Evolutionary conservation across 1,140 invertebrate species (phyloP), one percentile per base, ranked within the genome.

Genomic region (Zophobas atratus): DNA sequence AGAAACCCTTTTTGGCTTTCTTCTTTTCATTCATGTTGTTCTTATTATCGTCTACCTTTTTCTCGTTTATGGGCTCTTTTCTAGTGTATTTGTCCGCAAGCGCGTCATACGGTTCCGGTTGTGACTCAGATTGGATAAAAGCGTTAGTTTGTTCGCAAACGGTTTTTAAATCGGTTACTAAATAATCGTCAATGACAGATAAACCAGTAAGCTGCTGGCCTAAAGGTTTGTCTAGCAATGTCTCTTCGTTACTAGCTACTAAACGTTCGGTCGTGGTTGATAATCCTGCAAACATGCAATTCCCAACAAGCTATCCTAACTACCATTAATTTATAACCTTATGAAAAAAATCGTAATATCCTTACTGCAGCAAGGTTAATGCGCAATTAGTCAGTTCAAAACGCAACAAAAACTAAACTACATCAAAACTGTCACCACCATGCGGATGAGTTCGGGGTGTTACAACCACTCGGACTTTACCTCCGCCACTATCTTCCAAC

Each of bases 241-340:
- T 70, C 70, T 82, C 84, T 82, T 84, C 84, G 70, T 79, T 81
- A 78, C 80, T 84, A 84, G 78, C 81, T 84, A 85, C 82, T 83
- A 80, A 79, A 82, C 81, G 81, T 80, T 81, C 77, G 71, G 82
- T 82, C 82, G 85, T 80, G 53, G 84, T 86, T 81, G 84, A 77
- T 83, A 81, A 83, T 85, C 85, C 86, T 86, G 86, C 77, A 86
- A 85, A 86, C 86, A 86, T 86, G 86, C 86, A 84, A 77, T 83
- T 80, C 85, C 85, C 83, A 86, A 86, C 84, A 85, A 86, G 84
- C 84, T 81, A 82, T 81, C 80, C 82, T 84, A 86, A 82, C 84
- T 84, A 85, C 83, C 79, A 84, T 81, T 84, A 78, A 77, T 80
- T 78, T 79, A 20, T 0, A 80, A 79, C 78, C 79, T 78, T 82